A percentile compares a stretch with the other conserved stretches of the same genome.
These are phyloP conservation scores for Leptopilina clavipes DNA, from an alignment of 1,140 invertebrate species.

Conservation along the genomic window DNA sequence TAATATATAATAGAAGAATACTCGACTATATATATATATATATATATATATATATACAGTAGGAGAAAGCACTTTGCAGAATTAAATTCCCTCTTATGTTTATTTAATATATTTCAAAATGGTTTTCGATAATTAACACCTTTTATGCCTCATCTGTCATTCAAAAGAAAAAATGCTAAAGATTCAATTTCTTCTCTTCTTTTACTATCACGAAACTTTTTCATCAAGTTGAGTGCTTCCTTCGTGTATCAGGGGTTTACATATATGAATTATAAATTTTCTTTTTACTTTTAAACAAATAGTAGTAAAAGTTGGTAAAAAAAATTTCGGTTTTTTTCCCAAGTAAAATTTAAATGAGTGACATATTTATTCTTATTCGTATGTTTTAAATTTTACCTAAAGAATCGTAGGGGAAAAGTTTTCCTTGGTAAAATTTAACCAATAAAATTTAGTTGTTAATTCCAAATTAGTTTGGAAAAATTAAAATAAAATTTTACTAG, in stretches of 20 bases:
- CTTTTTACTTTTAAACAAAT: background rate
- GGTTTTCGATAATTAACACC: background rate
- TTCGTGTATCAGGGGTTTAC: background rate
- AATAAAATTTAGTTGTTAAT: too few species aligned
- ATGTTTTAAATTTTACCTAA: too few species aligned
- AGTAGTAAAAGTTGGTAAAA: too few species aligned
- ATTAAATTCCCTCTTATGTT: constrained; percentile 4
- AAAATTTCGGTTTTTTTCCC: too few species aligned
- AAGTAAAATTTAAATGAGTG: too few species aligned
- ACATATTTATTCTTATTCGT: too few species aligned
- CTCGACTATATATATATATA: background rate
- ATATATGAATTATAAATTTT: constrained; percentile 13
- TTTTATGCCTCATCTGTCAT: constrained; percentile 35
- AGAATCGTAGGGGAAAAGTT: too few species aligned
- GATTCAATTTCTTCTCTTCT: constrained; percentile 1
- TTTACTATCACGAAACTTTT: background rate
- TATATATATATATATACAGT: constrained; percentile 21
- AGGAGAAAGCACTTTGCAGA: constrained; percentile 37
- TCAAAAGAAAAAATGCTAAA: background rate
- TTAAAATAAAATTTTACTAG: too few species aligned
- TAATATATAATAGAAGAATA: too few species aligned
- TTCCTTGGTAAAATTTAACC: too few species aligned
- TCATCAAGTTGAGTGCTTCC: constrained; percentile 17
- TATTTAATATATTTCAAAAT: constrained; percentile 14
- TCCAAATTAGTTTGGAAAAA: too few species aligned